Evolutionary conservation across 2,113 vertebrate species (phyloP).

Genomic region (Menidia beryllina): DNA sequence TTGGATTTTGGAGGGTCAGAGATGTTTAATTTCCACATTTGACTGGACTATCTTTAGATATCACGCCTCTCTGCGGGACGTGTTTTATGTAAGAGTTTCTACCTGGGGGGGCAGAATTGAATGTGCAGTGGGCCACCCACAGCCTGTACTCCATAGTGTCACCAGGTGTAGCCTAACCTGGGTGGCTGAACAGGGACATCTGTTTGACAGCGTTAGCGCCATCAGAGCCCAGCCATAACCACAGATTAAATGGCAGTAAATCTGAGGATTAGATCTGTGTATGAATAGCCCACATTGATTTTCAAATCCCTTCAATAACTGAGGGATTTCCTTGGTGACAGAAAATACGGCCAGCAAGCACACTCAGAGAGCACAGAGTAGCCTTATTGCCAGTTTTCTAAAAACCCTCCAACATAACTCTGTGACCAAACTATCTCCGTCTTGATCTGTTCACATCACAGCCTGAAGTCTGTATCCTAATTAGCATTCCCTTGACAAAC

Average conservation of each 20-base stretch:
- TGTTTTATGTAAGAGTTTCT: slow-evolving; percentile 22
- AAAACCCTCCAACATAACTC: slow-evolving; percentile 45
- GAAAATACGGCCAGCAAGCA: slow-evolving; percentile 47
- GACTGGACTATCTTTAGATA: slow-evolving; percentile 1
- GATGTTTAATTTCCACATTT: slow-evolving; percentile 17
- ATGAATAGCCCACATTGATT: slow-evolving; percentile 79
- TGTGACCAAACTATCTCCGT: slow-evolving; percentile 46
- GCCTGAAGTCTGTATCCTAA: slow-evolving; percentile 39
- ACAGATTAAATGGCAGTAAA: slow-evolving; percentile 83
- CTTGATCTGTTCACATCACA: slow-evolving; percentile 51
- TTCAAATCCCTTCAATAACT: slow-evolving; percentile 66
- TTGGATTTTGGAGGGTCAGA: slow-evolving; percentile 13
- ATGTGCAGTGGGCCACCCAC: slow-evolving; percentile 17
- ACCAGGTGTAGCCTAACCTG: slow-evolving; percentile 68
- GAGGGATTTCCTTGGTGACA: slow-evolving; percentile 58
- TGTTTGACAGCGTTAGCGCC: slow-evolving; percentile 76
- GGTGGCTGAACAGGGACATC: slow-evolving; percentile 72
- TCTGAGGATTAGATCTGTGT: slow-evolving; percentile 79
- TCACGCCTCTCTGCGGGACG: background rate
- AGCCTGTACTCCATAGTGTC: slow-evolving; percentile 43
- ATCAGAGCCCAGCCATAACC: slow-evolving; percentile 75
- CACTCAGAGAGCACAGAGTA: background rate
- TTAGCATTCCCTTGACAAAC: slow-evolving; percentile 41
- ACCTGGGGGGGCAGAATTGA: slow-evolving; percentile 34
- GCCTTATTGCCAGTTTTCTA: slow-evolving; percentile 5